Conservation (phyloP, 2,797 vertebrate species). For the Chromis chromis region DNA sequence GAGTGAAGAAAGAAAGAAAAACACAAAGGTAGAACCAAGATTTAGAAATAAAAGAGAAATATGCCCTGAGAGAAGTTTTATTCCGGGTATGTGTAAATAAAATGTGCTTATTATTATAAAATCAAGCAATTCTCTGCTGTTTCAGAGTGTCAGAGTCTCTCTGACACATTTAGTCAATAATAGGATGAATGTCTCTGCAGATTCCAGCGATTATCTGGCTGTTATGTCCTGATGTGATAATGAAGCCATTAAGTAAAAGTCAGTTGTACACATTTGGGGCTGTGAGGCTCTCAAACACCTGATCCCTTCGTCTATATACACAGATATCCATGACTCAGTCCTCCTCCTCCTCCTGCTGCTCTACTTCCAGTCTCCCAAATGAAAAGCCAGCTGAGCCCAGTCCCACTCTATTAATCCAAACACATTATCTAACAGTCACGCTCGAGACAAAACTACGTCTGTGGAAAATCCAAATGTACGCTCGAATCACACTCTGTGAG, state of each 20-base stretch:
- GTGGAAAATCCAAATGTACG: background rate
- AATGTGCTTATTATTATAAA: background rate
- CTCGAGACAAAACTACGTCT: slow-evolving; percentile 3
- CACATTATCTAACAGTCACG: slow-evolving; percentile 32
- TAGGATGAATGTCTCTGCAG: slow-evolving; percentile 37
- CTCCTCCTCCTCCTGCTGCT: slow-evolving; percentile 13
- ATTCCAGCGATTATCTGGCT: slow-evolving; percentile 55
- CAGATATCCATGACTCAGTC: slow-evolving; percentile 14
- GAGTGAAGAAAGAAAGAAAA: background rate
- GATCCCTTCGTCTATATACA: slow-evolving; percentile 58
- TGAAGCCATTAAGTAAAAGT: slow-evolving; percentile 66
- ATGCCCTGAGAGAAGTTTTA: background rate
- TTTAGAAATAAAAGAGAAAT: background rate
- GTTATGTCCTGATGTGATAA: slow-evolving; percentile 63
- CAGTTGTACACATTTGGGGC: slow-evolving; percentile 46
- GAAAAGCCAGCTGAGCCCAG: slow-evolving; percentile 65
- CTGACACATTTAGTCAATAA: slow-evolving; percentile 37
- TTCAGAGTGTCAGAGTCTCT: background rate
- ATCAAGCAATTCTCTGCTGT: background rate
- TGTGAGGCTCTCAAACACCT: slow-evolving; percentile 56
- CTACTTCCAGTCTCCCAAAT: slow-evolving; percentile 29
- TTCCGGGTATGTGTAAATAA: background rate
- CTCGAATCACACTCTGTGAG: background rate
- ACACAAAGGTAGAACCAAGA: background rate
- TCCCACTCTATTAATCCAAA: slow-evolving; percentile 37